phyloP scores from a whole-genome alignment of 2,113 vertebrate genomes.

The Vidua chalybeata region DNA sequence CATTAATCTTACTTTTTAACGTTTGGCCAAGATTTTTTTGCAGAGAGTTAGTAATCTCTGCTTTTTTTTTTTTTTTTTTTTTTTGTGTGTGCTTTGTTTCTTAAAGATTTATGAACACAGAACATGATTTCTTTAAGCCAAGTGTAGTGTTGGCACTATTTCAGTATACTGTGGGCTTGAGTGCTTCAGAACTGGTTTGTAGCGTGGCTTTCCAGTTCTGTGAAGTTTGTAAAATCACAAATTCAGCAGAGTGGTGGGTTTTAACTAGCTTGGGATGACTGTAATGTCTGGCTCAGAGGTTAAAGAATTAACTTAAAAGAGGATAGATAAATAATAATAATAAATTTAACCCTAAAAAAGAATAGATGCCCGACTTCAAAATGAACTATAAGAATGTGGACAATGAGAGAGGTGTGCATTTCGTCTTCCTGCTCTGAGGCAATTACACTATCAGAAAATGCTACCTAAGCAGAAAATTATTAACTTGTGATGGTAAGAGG shows the following conservation, averaged over 20 bases:
- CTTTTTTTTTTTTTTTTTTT: neutral
- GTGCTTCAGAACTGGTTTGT: neutral
- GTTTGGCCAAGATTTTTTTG: neutral
- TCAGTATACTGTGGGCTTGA: neutral
- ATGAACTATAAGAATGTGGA: neutral
- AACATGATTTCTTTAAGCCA: neutral
- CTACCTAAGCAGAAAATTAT: neutral
- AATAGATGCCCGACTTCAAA: neutral
- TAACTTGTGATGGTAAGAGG: neutral
- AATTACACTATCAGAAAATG: neutral
- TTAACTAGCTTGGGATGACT: neutral
- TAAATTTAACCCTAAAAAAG: neutral
- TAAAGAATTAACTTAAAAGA: neutral
- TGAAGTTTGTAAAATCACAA: neutral
- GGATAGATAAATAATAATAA: neutral
- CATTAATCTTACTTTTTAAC: neutral
- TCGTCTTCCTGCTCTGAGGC: neutral
- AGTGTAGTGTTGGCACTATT: neutral
- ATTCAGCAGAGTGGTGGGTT: neutral
- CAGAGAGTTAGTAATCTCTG: accelerated
- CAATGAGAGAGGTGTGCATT: neutral
- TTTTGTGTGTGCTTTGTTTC: neutral
- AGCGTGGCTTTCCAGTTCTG: neutral
- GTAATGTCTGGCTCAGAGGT: neutral
- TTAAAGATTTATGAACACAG: neutral